Percentiles rank a stretch among this genome's conserved stretches.
Conservation (phyloP, 2,888 invertebrate genomes). For the Notodonta ziczac region DNA sequence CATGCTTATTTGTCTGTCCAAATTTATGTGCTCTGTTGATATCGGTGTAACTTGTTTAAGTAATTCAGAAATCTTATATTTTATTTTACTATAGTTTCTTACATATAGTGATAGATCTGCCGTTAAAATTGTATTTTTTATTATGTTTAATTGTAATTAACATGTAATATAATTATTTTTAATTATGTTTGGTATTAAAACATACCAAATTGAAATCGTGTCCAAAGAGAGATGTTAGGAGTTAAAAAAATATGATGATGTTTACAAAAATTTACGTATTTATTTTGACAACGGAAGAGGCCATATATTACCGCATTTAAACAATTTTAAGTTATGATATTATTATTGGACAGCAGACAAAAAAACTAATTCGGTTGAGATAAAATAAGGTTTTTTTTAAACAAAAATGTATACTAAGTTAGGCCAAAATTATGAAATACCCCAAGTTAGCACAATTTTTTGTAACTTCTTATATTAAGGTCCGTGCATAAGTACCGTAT, state of each 20-base stretch:
- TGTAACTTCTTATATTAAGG: conserved; percentile 38
- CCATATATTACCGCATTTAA: conserved; percentile 66
- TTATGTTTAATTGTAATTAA: conserved; percentile 38
- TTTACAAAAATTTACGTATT: conserved; percentile 60
- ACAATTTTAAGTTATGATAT: conserved; percentile 55
- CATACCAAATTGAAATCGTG: conserved; percentile 70
- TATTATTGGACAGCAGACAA: conserved; percentile 26
- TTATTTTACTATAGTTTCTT: conserved; percentile 28
- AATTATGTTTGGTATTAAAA: conserved; percentile 55
- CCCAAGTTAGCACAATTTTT: conserved; percentile 70
- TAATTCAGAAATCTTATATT: conserved; percentile 37
- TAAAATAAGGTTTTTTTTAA: conserved; percentile 46
- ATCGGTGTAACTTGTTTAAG: too few species aligned
- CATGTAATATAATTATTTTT: conserved; percentile 39
- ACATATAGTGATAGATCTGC: conserved; percentile 55
- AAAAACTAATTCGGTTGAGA: conserved; percentile 30
- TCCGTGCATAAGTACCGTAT: conserved; percentile 43
- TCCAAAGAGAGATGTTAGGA: conserved; percentile 72
- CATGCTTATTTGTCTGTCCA: too few species aligned
- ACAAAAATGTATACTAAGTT: conserved; percentile 51
- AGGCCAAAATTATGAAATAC: conserved; percentile 59
- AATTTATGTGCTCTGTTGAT: too few species aligned
- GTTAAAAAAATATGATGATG: conserved; percentile 54
- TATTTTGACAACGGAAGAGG: conserved; percentile 68
- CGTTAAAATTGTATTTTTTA: conserved; percentile 30